Conservation (phyloP, 2,797 vertebrate genomes). For the Acrossocheilus fasciatus region DNA sequence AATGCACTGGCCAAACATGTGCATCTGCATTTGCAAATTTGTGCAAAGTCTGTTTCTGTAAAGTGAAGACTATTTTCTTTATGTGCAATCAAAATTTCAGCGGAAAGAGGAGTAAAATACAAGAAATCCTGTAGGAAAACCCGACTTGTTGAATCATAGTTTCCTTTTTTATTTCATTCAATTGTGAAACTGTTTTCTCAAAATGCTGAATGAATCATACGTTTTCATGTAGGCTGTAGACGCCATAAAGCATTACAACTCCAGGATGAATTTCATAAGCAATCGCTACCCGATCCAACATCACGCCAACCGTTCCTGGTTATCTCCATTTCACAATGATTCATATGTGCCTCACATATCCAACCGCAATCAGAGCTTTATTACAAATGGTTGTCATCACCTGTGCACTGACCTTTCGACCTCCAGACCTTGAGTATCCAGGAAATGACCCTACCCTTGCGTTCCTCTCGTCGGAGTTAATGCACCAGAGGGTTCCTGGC, state of each 20-base stretch:
- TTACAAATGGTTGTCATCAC: not conserved
- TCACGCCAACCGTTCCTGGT: not conserved
- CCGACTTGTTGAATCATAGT: not conserved
- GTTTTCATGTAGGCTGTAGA: not conserved
- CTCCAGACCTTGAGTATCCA: not conserved
- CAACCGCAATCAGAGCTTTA: not conserved
- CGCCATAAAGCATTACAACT: not conserved
- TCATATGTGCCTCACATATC: not conserved
- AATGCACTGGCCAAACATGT: not conserved
- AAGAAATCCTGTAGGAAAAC: not conserved
- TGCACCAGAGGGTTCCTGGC: slow-evolving; percentile 10
- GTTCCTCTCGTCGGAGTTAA: not conserved
- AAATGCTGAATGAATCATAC: not conserved
- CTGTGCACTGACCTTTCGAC: not conserved
- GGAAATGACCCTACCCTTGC: not conserved
- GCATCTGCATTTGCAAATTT: not conserved
- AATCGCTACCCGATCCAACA: too few relatives aligned
- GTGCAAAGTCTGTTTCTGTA: not conserved
- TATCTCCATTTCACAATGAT: not conserved
- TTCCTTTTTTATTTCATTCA: not conserved
- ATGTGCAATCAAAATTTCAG: not conserved
- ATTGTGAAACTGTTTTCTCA: not conserved
- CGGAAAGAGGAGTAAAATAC: not conserved
- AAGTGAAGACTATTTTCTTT: not conserved
- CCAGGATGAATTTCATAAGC: not conserved